Conservation (phyloP, 2,888 invertebrate species). For the Girardia tigrina region DNA sequence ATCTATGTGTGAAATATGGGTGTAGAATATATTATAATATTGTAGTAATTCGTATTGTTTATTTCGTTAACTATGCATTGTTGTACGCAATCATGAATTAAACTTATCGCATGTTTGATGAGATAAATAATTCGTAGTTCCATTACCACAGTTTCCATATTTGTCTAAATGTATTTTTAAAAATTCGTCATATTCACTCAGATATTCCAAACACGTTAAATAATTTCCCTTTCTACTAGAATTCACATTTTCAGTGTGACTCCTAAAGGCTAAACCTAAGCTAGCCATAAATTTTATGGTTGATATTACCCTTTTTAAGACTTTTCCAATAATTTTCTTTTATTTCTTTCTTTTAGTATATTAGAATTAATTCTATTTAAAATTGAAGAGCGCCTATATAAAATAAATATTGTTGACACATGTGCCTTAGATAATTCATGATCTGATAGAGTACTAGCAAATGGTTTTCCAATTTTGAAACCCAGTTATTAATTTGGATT, state of each 20-base stretch:
- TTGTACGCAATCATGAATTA: background rate
- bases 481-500: no score
- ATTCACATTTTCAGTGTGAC: background rate
- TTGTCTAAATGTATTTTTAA: background rate
- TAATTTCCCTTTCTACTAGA: background rate
- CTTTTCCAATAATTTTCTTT: background rate
- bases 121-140: background rate
- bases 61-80: background rate
- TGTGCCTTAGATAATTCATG: background rate
- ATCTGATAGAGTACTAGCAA: background rate
- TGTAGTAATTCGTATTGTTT: background rate
- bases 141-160: background rate
- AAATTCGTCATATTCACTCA: background rate
- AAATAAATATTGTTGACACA: background rate
- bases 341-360: no score
- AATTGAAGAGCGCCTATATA: background rate
- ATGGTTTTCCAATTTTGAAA: background rate
- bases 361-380: no score
- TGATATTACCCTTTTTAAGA: background rate
- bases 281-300: background rate
- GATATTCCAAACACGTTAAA: background rate
- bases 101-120: background rate
- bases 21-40: background rate
- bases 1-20: background rate
- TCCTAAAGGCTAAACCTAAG: background rate